phyloP scores from a whole-genome alignment of 2,797 vertebrate genomes.

The Darevskia mixta region DNA sequence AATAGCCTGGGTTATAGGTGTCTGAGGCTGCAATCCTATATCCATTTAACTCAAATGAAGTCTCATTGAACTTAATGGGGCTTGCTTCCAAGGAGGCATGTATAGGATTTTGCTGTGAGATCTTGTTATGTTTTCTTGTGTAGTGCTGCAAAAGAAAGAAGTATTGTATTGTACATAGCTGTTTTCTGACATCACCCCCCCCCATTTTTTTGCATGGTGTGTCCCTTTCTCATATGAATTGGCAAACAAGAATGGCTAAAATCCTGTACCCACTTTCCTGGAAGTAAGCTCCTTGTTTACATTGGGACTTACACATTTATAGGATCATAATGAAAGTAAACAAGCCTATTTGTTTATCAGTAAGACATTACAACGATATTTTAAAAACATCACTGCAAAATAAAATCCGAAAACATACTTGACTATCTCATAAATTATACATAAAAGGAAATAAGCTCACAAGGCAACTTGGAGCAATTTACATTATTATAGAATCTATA shows the following conservation, averaged over 20 bases:
- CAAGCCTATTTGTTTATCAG: background rate
- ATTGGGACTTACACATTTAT: background rate
- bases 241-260: background rate
- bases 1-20: conserved; percentile 9
- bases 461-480: too few species aligned
- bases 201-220: background rate
- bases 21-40: background rate
- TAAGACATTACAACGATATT: background rate
- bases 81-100: background rate
- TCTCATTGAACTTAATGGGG: background rate
- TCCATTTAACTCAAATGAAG: too few species aligned
- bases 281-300: background rate
- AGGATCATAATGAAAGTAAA: background rate
- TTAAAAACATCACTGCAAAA: background rate
- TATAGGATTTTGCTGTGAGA: background rate
- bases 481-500: too few species aligned
- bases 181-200: background rate
- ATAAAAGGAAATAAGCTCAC: background rate
- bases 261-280: background rate
- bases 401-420: background rate
- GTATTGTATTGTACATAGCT: background rate
- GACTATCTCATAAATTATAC: background rate
- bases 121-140: background rate
- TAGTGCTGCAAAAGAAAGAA: background rate
- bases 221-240: background rate